phyloP scores from a whole-genome alignment of 2,797 vertebrate genomes.

The Aythya fuligula region DNA sequence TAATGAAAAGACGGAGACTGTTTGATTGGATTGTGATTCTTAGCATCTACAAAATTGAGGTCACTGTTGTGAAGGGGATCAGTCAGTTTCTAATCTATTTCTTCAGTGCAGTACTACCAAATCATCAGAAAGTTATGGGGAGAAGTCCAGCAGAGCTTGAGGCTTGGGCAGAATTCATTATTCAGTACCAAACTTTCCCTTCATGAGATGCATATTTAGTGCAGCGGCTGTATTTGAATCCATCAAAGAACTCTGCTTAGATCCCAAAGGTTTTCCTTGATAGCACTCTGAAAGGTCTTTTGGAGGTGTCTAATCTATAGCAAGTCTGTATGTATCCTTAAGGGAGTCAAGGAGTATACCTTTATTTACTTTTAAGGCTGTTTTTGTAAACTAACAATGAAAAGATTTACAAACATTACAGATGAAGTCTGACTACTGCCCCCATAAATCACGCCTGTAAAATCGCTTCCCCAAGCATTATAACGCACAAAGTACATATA shows the following conservation, averaged over 20 bases:
- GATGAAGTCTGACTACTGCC: background rate
- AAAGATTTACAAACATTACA: background rate
- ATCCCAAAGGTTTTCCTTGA: background rate
- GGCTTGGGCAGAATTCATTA: conserved; percentile 51
- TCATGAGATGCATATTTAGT: conserved; percentile 36
- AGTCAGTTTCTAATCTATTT: conserved; percentile 61
- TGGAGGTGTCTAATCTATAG: background rate
- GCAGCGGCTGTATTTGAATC: background rate
- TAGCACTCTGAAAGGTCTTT: background rate
- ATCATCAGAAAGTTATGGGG: conserved; percentile 50
- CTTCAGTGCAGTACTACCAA: conserved; percentile 26
- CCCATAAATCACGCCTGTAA: background rate
- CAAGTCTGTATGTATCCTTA: background rate
- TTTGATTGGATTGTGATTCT: conserved; percentile 51
- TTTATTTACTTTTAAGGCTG: background rate
- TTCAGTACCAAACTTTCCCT: conserved; percentile 33
- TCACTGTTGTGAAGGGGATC: conserved; percentile 46
- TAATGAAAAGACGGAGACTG: conserved; percentile 38
- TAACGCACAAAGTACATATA: background rate
- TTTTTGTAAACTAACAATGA: background rate
- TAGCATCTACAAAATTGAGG: conserved; percentile 64
- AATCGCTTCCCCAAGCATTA: background rate
- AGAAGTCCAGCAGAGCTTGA: conserved; percentile 31
- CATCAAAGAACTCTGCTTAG: background rate
- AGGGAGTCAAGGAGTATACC: background rate